Percentiles rank a stretch among this genome's conserved stretches.
Evolutionary conservation across 2,797 vertebrate genomes (phyloP).

Genomic region (Siniperca undulata): DNA sequence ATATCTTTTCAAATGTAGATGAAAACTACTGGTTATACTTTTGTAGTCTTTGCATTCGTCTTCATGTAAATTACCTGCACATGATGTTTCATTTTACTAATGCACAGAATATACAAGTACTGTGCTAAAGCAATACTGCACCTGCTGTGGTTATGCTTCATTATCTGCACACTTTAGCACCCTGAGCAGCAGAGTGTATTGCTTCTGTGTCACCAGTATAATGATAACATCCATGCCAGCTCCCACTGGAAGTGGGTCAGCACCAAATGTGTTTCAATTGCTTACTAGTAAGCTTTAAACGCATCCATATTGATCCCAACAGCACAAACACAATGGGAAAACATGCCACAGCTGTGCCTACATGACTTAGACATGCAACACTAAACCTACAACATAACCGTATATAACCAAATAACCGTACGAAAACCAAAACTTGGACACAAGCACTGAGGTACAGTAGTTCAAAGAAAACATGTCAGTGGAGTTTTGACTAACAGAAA

Average conservation of each 20-base stretch:
- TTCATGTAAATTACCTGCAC: not conserved
- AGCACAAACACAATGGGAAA: conserved; percentile 15
- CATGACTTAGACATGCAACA: conserved; percentile 2
- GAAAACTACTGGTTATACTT: not conserved
- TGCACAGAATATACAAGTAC: not conserved
- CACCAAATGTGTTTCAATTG: conserved; percentile 31
- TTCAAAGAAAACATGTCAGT: not conserved
- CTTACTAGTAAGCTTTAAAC: conserved; percentile 31
- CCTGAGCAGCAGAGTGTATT: conserved; percentile 12
- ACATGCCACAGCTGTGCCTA: not conserved
- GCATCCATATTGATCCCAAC: conserved; percentile 51
- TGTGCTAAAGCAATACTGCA: not conserved
- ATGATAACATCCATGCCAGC: conserved; percentile 25
- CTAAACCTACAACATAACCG: conserved; percentile 9
- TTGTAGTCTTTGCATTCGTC: not conserved
- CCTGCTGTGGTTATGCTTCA: conserved; percentile 4
- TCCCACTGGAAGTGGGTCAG: conserved; percentile 68
- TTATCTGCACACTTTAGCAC: conserved; percentile 6
- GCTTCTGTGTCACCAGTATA: conserved; percentile 40
- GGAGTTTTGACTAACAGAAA: conserved; percentile 16
- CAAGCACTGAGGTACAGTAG: not conserved
- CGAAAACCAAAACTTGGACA: conserved; percentile 4
- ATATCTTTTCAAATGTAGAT: not conserved
- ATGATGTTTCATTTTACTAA: not conserved
- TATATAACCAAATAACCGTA: not conserved